A percentile compares a stretch with the other conserved stretches of the same genome.
Conservation (phyloP, 2,888 invertebrate genomes). For the Drosophila affinis region DNA sequence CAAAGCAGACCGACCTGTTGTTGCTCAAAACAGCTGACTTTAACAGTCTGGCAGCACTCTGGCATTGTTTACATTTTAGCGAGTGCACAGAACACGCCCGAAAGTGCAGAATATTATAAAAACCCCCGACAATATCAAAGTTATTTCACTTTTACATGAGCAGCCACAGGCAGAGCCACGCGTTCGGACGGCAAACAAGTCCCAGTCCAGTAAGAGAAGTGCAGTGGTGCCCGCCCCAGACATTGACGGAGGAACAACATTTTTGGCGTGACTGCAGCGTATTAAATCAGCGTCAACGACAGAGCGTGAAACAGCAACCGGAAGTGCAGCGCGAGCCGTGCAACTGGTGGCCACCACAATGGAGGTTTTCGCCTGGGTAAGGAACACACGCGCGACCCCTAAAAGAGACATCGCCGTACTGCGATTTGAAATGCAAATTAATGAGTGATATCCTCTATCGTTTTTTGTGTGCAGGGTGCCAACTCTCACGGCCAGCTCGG, state of each 20-base stretch:
- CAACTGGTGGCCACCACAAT: constrained; percentile 67
- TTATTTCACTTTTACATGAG: constrained; percentile 77
- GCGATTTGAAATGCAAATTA: constrained; percentile 77
- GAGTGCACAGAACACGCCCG: constrained; percentile 9
- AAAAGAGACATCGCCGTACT: constrained; percentile 23
- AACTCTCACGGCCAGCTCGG: constrained; percentile 93
- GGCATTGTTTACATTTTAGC: constrained; percentile 29
- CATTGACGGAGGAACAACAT: constrained; percentile 27
- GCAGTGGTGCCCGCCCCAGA: constrained; percentile 8
- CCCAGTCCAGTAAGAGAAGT: constrained; percentile 23
- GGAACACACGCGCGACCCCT: not conserved
- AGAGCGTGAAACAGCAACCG: constrained; percentile 70
- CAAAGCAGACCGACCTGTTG: too few species aligned
- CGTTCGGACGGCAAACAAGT: constrained; percentile 30
- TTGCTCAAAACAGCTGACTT: constrained; percentile 1
- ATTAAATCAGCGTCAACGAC: constrained; percentile 71
- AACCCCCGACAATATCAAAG: constrained; percentile 65
- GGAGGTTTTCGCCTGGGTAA: constrained; percentile 70
- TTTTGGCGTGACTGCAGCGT: constrained; percentile 70
- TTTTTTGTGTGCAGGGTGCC: constrained; percentile 87
- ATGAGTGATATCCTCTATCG: constrained; percentile 71
- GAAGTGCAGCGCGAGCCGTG: constrained; percentile 64
- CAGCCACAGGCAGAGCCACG: constrained; percentile 54
- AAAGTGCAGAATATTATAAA: constrained; percentile 8
- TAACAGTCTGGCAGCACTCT: constrained; percentile 13